Percentiles rank a stretch among this genome's conserved stretches.
These are phyloP conservation scores for Gambelia wislizenii DNA, from an alignment of 2,797 vertebrate genomes.

Conservation along the genomic window DNA sequence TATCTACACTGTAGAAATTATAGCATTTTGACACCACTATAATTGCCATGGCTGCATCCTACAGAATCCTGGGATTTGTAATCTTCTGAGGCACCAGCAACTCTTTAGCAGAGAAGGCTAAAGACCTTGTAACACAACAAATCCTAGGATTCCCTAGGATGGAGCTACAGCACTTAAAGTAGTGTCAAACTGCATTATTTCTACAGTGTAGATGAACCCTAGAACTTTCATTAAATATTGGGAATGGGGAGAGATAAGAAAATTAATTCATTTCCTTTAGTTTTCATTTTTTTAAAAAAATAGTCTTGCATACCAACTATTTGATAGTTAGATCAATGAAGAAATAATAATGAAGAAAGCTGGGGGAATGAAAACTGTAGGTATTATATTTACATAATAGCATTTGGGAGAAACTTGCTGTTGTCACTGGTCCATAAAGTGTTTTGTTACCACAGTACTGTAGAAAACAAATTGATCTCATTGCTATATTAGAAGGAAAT, in stretches of 20 bases:
- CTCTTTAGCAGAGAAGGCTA: too few species aligned
- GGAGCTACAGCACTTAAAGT: too few species aligned
- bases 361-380: slow-evolving; percentile 5
- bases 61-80: too few species aligned
- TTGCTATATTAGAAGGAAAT: slow-evolving; percentile 66
- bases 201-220: too few species aligned
- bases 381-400: slow-evolving; percentile 24
- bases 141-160: too few species aligned
- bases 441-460: slow-evolving; percentile 43
- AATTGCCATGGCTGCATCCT: too few species aligned
- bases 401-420: background rate
- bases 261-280: slow-evolving; percentile 13
- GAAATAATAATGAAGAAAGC: slow-evolving; percentile 41
- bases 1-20: too few species aligned
- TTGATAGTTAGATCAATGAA: slow-evolving; percentile 62
- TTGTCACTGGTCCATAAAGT: background rate
- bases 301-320: slow-evolving; percentile 48
- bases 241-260: background rate
- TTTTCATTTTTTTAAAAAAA: slow-evolving; percentile 51
- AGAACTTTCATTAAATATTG: background rate
- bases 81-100: too few species aligned
- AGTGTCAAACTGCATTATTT: too few species aligned
- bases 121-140: too few species aligned
- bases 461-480: slow-evolving; percentile 30
- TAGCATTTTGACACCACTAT: too few species aligned